Evolutionary conservation across 2,797 vertebrate species (phyloP), one percentile per base, ranked within the genome.

Genomic region (Malacoctenus gilli): DNA sequence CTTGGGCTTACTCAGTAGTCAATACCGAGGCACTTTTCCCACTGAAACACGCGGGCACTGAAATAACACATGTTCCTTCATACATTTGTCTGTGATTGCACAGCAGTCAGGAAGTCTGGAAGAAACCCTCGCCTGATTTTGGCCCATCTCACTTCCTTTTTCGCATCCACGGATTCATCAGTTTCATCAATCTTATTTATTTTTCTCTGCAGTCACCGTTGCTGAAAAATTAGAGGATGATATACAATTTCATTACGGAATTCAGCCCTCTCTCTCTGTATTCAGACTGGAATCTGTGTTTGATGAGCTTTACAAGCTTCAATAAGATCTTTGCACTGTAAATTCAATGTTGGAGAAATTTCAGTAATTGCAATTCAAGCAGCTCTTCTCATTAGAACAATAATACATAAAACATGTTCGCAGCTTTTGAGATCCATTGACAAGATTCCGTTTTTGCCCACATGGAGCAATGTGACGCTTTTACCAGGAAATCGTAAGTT

Each of bases 31-130:
- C 50, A 54, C 8, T 48, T 31, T 28, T 12, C 32, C 21, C 12
- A 19, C 19, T 42, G 34, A 23, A 16, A 52, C 11, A 42, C 30
- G 48, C 20, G 0, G 19, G 15, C 28, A 11, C 5, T 18, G 25
- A 35, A 50, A 14, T 56, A 56, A 61, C 67, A 49, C 8, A 4
- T 9, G 11, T 48, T 48, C 20, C 23, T 14, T 40, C 43, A 41
- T 4, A 41, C 19, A 32, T 37, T 23, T 36, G 14, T 9, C 43
- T 37, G 5, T 21, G 10, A 50, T 12, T 23, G 20, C 13, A 5
- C 15, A 10, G 12, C 11, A 38, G 1, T 12, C 4, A 22, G 16
- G 2, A 12, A 18, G 15, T 25, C 2, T 43, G 4, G 11, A 34
- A 16, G n/a, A 13, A 11, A 10, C 4, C 4, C 14, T 20, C 18